A percentile compares a stretch with the other conserved stretches of the same genome.
Evolutionary conservation across 2,113 vertebrate genomes (phyloP).

Genomic region (Pseudorectes ferrugineus): DNA sequence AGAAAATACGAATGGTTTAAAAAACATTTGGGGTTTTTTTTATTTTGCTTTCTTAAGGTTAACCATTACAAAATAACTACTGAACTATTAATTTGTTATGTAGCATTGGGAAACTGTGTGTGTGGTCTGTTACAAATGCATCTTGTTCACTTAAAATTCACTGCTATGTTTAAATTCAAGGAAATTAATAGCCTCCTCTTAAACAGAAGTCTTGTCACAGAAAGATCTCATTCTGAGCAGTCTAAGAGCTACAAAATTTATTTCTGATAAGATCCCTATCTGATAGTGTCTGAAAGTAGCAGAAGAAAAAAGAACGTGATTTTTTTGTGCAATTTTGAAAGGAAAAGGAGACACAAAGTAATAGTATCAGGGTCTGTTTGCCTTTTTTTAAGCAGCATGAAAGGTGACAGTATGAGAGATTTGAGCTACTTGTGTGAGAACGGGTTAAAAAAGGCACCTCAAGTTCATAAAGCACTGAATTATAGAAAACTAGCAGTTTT

Average conservation of each 20-base stretch:
- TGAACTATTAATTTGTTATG: background rate
- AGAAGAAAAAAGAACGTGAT: background rate
- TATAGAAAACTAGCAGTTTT: background rate
- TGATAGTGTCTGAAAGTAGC: background rate
- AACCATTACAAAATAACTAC: background rate
- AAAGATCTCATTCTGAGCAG: background rate
- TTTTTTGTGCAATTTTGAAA: background rate
- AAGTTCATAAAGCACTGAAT: background rate
- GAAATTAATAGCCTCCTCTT: background rate
- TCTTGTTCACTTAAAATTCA: background rate
- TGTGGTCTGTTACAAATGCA: background rate
- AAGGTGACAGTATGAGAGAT: background rate
- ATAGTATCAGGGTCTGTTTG: background rate
- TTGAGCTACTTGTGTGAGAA: background rate
- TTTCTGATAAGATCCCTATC: background rate
- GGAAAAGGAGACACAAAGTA: background rate
- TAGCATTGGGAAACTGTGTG: background rate
- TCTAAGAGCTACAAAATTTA: background rate
- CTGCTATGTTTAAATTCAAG: background rate
- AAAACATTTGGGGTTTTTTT: accelerated
- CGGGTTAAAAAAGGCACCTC: background rate
- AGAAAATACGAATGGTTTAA: background rate
- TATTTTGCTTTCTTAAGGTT: background rate
- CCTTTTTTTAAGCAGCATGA: background rate
- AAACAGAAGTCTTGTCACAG: background rate